A percentile compares a stretch with the other conserved stretches of the same genome.
These are phyloP conservation scores for Drosophila anomelani DNA, from an alignment of 2,888 invertebrate species.

Conservation along the genomic window DNA sequence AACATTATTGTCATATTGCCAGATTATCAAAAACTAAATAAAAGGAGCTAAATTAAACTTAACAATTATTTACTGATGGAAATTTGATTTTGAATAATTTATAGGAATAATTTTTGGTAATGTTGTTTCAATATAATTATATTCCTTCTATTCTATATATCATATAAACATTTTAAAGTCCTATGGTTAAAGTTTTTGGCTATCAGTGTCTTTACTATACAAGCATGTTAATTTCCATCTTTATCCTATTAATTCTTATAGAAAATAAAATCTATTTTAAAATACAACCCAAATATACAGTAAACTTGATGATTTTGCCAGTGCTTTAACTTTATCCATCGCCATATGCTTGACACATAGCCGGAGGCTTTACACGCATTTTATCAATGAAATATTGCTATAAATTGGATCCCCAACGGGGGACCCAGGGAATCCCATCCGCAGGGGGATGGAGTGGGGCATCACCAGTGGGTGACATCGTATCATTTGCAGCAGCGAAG, in stretches of 20 bases:
- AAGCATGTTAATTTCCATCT: too few relatives aligned
- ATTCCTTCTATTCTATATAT: too few relatives aligned
- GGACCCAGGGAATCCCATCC: conserved; percentile 35
- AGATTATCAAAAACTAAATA: too few relatives aligned
- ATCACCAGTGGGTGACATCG: conserved; percentile 32
- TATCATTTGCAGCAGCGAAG: conserved; percentile 61
- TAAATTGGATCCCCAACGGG: conserved; percentile 46
- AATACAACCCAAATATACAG: background rate
- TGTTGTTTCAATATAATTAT: background rate
- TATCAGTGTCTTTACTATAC: background rate
- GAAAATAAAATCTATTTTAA: background rate
- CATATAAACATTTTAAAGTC: too few relatives aligned
- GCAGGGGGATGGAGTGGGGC: conserved; percentile 14
- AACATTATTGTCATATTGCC: too few relatives aligned
- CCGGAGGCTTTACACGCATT: conserved; percentile 51
- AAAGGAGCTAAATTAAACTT: too few relatives aligned
- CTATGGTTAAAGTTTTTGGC: too few relatives aligned
- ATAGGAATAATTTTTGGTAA: background rate
- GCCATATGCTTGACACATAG: conserved; percentile 45
- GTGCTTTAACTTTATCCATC: conserved; percentile 31
- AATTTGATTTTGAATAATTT: too few relatives aligned
- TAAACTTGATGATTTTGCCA: background rate
- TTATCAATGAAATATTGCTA: conserved; percentile 69
- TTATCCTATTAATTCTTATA: too few relatives aligned
- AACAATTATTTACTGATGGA: too few relatives aligned